Evolutionary conservation across 1,140 invertebrate species (phyloP), one percentile per base, ranked within the genome.

Genomic region (Orchesella cincta): DNA sequence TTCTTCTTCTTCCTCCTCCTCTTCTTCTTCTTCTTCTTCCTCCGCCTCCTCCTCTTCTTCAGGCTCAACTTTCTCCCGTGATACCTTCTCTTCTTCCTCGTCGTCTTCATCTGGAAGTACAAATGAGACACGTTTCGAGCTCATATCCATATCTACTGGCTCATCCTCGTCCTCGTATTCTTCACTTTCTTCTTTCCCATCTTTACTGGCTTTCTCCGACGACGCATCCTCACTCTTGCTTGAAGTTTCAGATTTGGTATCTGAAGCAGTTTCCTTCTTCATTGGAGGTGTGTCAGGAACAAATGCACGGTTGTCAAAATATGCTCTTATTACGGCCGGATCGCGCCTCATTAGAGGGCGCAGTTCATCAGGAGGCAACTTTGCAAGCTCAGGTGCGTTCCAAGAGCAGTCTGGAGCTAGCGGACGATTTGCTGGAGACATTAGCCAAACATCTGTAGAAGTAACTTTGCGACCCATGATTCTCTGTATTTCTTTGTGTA

Each of bases 341-440:
- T 67, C 23, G 26, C 62, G 62, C n/a, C 33, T 67, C 62, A 67
- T 67, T 33, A 67, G 62, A 12, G 62, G 26, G 12, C 62, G 26
- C 62, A 67, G 23, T 5, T 77, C 76, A 3, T 76, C 46, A 52
- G 72, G 74, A 14, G 79, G 73, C 46, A 73, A 54, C 73, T 57
- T 54, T 57, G 79, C 77, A 23, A 82, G 39, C 29, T 81, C 81
- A 28, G 79, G 73, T 34, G 81, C 79, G 62, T 80, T 79, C 23
- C 54, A 52, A 14, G 3, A 20, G 31, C 76, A 77, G 26, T 73
- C 74, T 3, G 75, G 62, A 51, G 39, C 71, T 20, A 80, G 74
- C 18, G 80, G 76, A 46, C 79, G 73, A 52, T 82, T 81, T 2
- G 73, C 29, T 64, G 31, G 28, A 16, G 72, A 74, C 20, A 76